A percentile compares a stretch with the other conserved stretches of the same genome.
Evolutionary conservation across 30 jellyfish, hydroid and myxozoan genomes (phyloP).

Genomic region (Aurelia aurita complex sp. Pacific): DNA sequence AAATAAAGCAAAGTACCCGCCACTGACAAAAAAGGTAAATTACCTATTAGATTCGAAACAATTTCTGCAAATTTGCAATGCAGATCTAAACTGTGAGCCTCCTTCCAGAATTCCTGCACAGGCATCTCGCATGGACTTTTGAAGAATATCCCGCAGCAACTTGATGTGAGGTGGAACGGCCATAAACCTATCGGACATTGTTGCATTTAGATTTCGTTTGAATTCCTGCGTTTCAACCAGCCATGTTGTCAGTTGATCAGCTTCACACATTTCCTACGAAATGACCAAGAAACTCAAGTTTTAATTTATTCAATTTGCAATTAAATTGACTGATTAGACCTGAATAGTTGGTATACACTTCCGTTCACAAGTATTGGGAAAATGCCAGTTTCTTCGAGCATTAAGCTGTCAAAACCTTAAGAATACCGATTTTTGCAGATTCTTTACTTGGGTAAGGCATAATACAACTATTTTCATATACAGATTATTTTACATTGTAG

Average conservation of each 20-base stretch:
- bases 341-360: no score
- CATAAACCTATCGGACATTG: conserved; percentile 54
- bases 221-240: conserved; percentile 73
- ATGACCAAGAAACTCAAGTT: no score
- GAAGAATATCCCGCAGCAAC: conserved; percentile 7
- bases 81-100: conserved; percentile 81
- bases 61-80: conserved; percentile 49
- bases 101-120: conserved; percentile 81
- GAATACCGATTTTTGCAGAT: no score
- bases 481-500: no score
- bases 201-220: conserved; percentile 4
- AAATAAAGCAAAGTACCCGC: neutral
- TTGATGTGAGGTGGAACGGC: conserved; percentile 5
- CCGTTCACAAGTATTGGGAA: no score
- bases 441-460: no score
- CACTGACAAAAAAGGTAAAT: neutral
- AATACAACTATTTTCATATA: no score
- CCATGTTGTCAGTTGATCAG: conserved; percentile 66
- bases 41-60: conserved; percentile 74
- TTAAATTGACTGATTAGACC: no score
- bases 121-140: conserved; percentile 26
- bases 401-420: no score
- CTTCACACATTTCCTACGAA: conserved; percentile 57
- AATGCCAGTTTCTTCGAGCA: no score
- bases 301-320: no score